These are phyloP conservation scores for Hipparchia semele DNA, from an alignment of 2,888 invertebrate species.

Conservation along the genomic window DNA sequence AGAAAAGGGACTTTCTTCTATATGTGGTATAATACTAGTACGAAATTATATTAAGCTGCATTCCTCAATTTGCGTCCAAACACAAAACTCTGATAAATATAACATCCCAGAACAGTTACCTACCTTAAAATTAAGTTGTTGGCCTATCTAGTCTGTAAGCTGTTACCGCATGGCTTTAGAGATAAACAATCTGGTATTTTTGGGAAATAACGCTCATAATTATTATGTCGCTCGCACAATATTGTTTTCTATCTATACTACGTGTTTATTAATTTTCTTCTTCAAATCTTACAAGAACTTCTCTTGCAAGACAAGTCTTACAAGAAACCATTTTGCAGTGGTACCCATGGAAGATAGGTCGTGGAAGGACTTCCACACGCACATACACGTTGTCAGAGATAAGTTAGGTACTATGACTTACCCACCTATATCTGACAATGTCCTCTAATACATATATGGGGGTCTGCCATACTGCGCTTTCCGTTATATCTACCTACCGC, in stretches of 20 bases:
- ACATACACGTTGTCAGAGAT: too few species aligned
- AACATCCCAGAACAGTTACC: constrained; percentile 24
- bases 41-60: neutral
- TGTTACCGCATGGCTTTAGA: constrained; percentile 73
- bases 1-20: neutral
- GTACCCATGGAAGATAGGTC: too few species aligned
- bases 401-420: too few species aligned
- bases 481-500: too few species aligned
- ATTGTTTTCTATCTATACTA: neutral
- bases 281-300: too few species aligned
- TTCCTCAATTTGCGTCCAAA: neutral
- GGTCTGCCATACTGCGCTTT: too few species aligned
- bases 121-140: constrained; percentile 45
- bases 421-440: too few species aligned
- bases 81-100: neutral
- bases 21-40: too few species aligned
- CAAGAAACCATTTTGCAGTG: too few species aligned
- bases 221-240: neutral
- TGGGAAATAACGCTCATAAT: neutral
- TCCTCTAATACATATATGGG: too few species aligned
- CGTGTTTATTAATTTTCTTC: neutral
- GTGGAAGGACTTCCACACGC: too few species aligned
- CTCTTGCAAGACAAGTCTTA: too few species aligned
- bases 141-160: constrained; percentile 75
- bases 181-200: constrained; percentile 27